phyloP scores from a whole-genome alignment of 2,113 vertebrate species.

The Bucco capensis region DNA sequence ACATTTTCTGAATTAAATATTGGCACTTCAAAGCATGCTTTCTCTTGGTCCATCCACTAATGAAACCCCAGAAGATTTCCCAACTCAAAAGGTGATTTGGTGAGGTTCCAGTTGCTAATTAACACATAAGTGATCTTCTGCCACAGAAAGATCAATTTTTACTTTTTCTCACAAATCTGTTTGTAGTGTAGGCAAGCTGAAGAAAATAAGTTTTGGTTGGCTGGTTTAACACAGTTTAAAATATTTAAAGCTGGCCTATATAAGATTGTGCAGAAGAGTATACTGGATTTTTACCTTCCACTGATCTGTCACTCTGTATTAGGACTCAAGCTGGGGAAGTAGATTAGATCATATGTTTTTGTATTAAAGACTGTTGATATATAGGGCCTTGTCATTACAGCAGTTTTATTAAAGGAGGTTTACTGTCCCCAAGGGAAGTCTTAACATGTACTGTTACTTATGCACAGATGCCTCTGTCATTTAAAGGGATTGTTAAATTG shows the following conservation, averaged over 20 bases:
- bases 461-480: slow-evolving; percentile 30
- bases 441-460: slow-evolving; percentile 2
- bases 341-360: slow-evolving; percentile 58
- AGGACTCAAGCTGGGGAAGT: slow-evolving; percentile 13
- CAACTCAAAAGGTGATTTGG: not conserved
- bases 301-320: slow-evolving; percentile 32
- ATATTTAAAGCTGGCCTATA: slow-evolving; percentile 59
- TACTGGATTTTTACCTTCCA: slow-evolving; percentile 11
- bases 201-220: slow-evolving; percentile 40
- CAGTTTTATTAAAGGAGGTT: slow-evolving; percentile 59
- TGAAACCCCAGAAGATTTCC: not conserved
- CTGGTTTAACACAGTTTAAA: slow-evolving; percentile 36
- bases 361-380: slow-evolving; percentile 45
- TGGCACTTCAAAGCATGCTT: not conserved
- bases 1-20: not conserved
- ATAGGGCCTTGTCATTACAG: slow-evolving; percentile 2
- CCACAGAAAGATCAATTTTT: not conserved
- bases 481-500: slow-evolving; percentile 23
- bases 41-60: not conserved
- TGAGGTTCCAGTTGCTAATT: not conserved
- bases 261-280: not conserved
- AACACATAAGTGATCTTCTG: not conserved
- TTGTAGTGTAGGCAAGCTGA: slow-evolving; percentile 15
- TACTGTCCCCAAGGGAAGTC: slow-evolving; percentile 46
- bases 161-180: not conserved